phyloP scores from a whole-genome alignment of 53 echinoderm and acorn worm genomes.

The Stichopus horrens region DNA sequence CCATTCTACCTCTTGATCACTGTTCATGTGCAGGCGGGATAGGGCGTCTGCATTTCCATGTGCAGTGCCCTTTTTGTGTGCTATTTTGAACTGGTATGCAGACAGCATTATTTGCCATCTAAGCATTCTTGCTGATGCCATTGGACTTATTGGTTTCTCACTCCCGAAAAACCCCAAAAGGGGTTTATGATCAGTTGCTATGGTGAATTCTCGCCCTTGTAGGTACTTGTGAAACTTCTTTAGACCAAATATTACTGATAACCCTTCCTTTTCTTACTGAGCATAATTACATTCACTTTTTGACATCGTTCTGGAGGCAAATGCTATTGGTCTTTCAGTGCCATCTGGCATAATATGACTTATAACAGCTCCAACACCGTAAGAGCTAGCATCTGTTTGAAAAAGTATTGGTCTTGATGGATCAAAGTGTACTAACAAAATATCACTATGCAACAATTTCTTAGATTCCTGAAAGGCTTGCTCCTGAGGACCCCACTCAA shows the following conservation, averaged over 20 bases:
- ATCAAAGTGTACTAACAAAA: slow-evolving; percentile 25
- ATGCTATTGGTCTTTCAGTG: slow-evolving; percentile 55
- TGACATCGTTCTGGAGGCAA: slow-evolving; percentile 56
- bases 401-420: slow-evolving; percentile 48
- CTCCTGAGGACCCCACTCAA: slow-evolving; percentile 49
- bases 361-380: slow-evolving; percentile 64
- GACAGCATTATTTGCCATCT: slow-evolving; percentile 49
- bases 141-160: slow-evolving; percentile 43
- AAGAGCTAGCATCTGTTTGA: slow-evolving; percentile 63
- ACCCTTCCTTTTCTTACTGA: slow-evolving; percentile 60
- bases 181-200: slow-evolving; percentile 55
- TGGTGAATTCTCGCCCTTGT: slow-evolving; percentile 41
- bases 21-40: slow-evolving; percentile 47
- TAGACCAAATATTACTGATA: slow-evolving; percentile 57
- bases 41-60: slow-evolving; percentile 64
- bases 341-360: slow-evolving; percentile 53
- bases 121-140: slow-evolving; percentile 50
- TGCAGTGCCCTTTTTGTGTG: slow-evolving; percentile 47
- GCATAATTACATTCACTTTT: slow-evolving; percentile 58
- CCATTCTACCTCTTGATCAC: slow-evolving; percentile 4
- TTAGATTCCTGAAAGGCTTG: slow-evolving; percentile 48
- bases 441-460: slow-evolving; percentile 48
- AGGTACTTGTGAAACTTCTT: slow-evolving; percentile 61
- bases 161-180: slow-evolving; percentile 34
- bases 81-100: slow-evolving; percentile 45